A percentile compares a stretch with the other conserved stretches of the same genome.
These are phyloP conservation scores for Xanthorhoe spadicearia DNA, from an alignment of 2,888 invertebrate species.

Conservation along the genomic window DNA sequence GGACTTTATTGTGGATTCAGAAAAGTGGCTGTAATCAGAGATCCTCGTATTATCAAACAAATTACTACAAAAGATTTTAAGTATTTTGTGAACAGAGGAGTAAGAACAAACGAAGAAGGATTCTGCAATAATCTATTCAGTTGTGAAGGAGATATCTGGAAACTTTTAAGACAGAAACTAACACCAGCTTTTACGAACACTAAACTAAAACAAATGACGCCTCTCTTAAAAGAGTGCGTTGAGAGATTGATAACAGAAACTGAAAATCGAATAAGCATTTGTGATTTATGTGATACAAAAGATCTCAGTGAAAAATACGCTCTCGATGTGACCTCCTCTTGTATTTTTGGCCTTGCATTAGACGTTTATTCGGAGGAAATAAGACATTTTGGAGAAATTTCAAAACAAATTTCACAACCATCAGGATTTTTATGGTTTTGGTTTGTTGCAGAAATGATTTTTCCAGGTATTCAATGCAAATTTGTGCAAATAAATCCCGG, in stretches of 20 bases:
- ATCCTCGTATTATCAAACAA: slow-evolving; percentile 52
- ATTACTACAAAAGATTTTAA: slow-evolving; percentile 53
- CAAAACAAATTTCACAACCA: slow-evolving; percentile 19
- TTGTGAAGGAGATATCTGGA: slow-evolving; percentile 59
- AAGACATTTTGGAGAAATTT: slow-evolving; percentile 25
- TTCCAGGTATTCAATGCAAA: slow-evolving; percentile 22
- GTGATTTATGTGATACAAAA: slow-evolving; percentile 21
- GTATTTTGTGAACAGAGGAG: slow-evolving; percentile 52
- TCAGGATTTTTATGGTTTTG: slow-evolving; percentile 21
- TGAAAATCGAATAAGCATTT: slow-evolving; percentile 18
- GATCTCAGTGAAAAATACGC: slow-evolving; percentile 26
- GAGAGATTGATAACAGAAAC: slow-evolving; percentile 48
- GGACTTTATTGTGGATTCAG: slow-evolving; percentile 51
- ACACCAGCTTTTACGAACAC: slow-evolving; percentile 57
- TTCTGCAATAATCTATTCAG: slow-evolving; percentile 49
- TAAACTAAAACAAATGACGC: slow-evolving; percentile 57
- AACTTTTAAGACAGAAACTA: slow-evolving; percentile 53
- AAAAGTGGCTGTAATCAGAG: slow-evolving; percentile 50
- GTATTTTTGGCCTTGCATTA: slow-evolving; percentile 31
- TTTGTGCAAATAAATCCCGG: slow-evolving; percentile 20
- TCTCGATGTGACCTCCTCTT: slow-evolving; percentile 28
- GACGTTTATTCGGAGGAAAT: slow-evolving; percentile 27
- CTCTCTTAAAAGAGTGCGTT: slow-evolving; percentile 51
- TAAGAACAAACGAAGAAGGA: slow-evolving; percentile 39
- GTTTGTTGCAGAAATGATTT: slow-evolving; percentile 26